Evolutionary conservation across 2,797 vertebrate genomes (phyloP), one percentile per base, ranked within the genome.

Genomic region (Lacerta bilineata): DNA sequence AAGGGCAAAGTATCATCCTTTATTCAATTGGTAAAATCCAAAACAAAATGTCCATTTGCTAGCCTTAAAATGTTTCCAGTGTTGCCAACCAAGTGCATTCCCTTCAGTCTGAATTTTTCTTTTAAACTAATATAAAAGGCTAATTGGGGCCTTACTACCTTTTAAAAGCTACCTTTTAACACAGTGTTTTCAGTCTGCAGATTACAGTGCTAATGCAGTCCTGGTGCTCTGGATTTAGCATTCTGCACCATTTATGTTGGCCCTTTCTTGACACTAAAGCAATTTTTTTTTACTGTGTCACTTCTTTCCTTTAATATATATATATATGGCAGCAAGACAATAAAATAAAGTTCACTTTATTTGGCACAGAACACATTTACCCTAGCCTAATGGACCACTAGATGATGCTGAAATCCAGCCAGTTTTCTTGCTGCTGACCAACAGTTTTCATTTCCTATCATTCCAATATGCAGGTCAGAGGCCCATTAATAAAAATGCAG

Each of bases 151-250:
- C 86, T 86, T 20, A 0, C 9, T 77, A 80, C 33, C 33, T 33
- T 33, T 90, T 87, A 92, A 87, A 88, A 91, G 81, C 86, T 80
- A 90, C 83, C 90, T 90, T 86, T 94, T 90, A 77, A 50, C 91
- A 93, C 90, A 94, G 90, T 25, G 81, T 83, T 91, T 87, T 85
- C 81, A 85, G 83, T 50, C 78, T 94, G 92, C 91, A 93, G 91
- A 92, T 91, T 88, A 87, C 76, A 89, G 80, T 83, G 87, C 84
- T 92, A 93, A 93, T 2, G 1, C 85, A 93, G 89, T 72, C 86
- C 83, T 74, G 29, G 81, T 15, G 27, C 85, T 84, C 88, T 77
- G 1, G 41, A 81, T 77, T 92, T 83, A 90, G 93, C 64, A 93
- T 84, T 85, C 91, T 89, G 76, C 91, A 90, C 86, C 74, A 93